Evolutionary conservation across 2,797 vertebrate genomes (phyloP).

Genomic region (Girardinus metallicus): DNA sequence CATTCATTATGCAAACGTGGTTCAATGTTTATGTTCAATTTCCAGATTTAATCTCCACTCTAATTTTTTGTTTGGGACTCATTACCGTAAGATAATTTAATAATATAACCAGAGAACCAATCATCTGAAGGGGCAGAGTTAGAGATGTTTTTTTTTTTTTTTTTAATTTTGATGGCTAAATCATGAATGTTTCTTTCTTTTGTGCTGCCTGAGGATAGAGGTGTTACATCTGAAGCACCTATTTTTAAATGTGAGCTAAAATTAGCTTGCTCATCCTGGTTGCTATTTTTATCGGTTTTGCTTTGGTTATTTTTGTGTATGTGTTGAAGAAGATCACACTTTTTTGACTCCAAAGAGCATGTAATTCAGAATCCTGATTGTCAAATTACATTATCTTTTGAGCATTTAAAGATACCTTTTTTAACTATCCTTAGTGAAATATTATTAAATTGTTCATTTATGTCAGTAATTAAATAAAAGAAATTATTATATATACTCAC

Average conservation of each 20-base stretch:
- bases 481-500: neutral
- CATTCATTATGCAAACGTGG: conserved; percentile 29
- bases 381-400: neutral
- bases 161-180: conserved; percentile 14
- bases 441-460: neutral
- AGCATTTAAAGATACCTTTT: neutral
- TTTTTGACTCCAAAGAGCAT: conserved; percentile 3
- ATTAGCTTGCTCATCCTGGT: conserved; percentile 11
- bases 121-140: conserved; percentile 1
- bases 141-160: neutral
- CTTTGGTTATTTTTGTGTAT: conserved; percentile 32
- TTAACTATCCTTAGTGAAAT: neutral
- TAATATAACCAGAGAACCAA: conserved; percentile 9
- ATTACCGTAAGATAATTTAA: conserved; percentile 1
- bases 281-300: conserved; percentile 28
- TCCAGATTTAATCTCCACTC: conserved; percentile 9
- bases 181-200: neutral
- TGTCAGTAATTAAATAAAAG: neutral
- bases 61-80: conserved; percentile 3
- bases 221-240: neutral
- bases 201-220: neutral
- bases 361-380: neutral
- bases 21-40: conserved; percentile 27
- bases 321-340: neutral
- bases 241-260: conserved; percentile 28